A percentile compares a stretch with the other conserved stretches of the same genome.
These are phyloP conservation scores for Kryptolebias ocellatus DNA, from an alignment of 2,797 vertebrate genomes.

Conservation along the genomic window DNA sequence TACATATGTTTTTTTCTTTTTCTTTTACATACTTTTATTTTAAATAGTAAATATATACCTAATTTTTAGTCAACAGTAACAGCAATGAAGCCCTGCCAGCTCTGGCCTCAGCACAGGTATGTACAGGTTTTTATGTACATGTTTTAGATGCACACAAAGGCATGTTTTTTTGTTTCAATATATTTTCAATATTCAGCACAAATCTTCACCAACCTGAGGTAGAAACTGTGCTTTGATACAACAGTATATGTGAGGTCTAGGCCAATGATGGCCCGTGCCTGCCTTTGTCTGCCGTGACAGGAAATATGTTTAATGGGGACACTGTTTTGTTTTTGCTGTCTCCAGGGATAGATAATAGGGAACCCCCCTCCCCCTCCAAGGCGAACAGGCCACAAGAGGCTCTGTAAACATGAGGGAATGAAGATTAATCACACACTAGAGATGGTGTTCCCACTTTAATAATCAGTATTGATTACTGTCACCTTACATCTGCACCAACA, in stretches of 20 bases:
- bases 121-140: too few species aligned
- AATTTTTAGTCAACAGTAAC: too few species aligned
- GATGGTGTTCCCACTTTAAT: slow-evolving; percentile 81
- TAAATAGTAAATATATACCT: too few species aligned
- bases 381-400: slow-evolving; percentile 62
- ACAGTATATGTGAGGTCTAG: slow-evolving; percentile 9
- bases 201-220: background rate
- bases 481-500: slow-evolving; percentile 81
- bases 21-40: too few species aligned
- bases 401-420: slow-evolving; percentile 80
- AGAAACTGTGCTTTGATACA: slow-evolving; percentile 3
- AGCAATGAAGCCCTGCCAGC: too few species aligned
- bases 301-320: slow-evolving; percentile 71
- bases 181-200: background rate
- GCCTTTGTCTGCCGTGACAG: slow-evolving; percentile 50
- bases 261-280: slow-evolving; percentile 18
- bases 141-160: too few species aligned
- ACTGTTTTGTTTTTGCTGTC: slow-evolving; percentile 71
- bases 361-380: slow-evolving; percentile 47
- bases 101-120: too few species aligned
- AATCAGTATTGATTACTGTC: slow-evolving; percentile 84
- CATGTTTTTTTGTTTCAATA: too few species aligned
- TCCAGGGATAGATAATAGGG: slow-evolving; percentile 73
- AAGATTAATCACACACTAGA: slow-evolving; percentile 82
- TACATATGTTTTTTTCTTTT: too few species aligned